phyloP scores from a whole-genome alignment of 1,140 invertebrate species.

The Latrodectus geometricus region DNA sequence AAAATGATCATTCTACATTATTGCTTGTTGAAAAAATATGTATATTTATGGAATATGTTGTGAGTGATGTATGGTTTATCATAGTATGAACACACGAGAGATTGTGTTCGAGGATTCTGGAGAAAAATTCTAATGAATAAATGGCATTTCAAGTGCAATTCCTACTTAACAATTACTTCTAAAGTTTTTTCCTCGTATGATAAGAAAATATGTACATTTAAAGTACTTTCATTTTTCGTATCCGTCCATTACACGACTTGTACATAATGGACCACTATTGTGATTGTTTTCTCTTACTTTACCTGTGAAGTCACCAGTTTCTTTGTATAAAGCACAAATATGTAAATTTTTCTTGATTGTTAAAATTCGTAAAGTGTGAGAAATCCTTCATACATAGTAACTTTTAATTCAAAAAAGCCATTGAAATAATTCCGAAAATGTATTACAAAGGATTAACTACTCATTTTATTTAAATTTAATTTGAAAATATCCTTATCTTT shows the following conservation, averaged over 20 bases:
- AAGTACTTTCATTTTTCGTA: slow-evolving; percentile 47
- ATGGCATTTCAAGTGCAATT: slow-evolving; percentile 60
- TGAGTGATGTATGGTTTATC: neutral
- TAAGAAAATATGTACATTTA: slow-evolving; percentile 10
- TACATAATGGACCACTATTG: slow-evolving; percentile 48
- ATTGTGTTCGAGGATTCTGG: neutral
- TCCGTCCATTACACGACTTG: slow-evolving; percentile 53
- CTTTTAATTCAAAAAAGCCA: neutral
- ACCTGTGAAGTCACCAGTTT: neutral
- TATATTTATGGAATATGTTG: neutral
- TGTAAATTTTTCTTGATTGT: neutral
- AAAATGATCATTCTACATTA: no score
- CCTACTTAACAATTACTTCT: neutral
- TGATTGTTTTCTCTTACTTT: neutral
- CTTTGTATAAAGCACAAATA: neutral
- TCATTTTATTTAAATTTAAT: no score
- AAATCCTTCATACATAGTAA: neutral
- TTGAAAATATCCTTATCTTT: no score
- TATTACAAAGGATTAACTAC: no score
- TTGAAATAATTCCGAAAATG: neutral
- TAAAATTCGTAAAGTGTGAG: neutral
- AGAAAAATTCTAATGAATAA: slow-evolving; percentile 1
- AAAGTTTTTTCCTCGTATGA: slow-evolving; percentile 16
- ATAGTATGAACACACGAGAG: no score
- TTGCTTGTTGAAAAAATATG: neutral